A percentile compares a stretch with the other conserved stretches of the same genome.
These are phyloP conservation scores for Phrynosoma blainvillii DNA, from an alignment of 2,113 vertebrate species.

Conservation along the genomic window DNA sequence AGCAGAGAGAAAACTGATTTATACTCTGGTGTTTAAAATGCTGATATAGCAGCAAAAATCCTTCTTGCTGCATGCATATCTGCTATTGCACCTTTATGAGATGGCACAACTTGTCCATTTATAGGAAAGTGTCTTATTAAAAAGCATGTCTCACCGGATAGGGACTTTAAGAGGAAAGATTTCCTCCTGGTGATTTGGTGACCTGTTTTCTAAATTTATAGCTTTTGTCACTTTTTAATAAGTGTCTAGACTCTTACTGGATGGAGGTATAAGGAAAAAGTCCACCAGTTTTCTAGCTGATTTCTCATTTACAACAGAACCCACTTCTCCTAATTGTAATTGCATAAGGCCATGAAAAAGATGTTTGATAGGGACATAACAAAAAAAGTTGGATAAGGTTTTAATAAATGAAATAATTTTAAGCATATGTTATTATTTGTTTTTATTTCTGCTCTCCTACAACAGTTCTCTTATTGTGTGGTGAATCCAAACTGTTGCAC, in stretches of 20 bases:
- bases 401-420: background rate
- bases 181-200: background rate
- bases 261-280: background rate
- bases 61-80: background rate
- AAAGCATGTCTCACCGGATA: background rate
- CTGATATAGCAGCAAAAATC: background rate
- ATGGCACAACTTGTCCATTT: background rate
- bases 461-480: too few species aligned
- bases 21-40: background rate
- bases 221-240: too few species aligned
- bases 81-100: background rate
- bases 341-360: background rate
- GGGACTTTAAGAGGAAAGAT: background rate
- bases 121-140: background rate
- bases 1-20: background rate
- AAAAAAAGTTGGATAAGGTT: too few species aligned
- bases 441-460: background rate
- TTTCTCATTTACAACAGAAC: background rate
- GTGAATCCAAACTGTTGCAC: too few species aligned
- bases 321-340: background rate
- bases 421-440: background rate
- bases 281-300: background rate
- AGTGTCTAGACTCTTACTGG: too few species aligned
- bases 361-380: background rate
- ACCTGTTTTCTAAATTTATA: background rate